Percentiles rank a stretch among this genome's conserved stretches.
Conservation (phyloP, 1,140 invertebrate genomes). For the Pantala flavescens region DNA sequence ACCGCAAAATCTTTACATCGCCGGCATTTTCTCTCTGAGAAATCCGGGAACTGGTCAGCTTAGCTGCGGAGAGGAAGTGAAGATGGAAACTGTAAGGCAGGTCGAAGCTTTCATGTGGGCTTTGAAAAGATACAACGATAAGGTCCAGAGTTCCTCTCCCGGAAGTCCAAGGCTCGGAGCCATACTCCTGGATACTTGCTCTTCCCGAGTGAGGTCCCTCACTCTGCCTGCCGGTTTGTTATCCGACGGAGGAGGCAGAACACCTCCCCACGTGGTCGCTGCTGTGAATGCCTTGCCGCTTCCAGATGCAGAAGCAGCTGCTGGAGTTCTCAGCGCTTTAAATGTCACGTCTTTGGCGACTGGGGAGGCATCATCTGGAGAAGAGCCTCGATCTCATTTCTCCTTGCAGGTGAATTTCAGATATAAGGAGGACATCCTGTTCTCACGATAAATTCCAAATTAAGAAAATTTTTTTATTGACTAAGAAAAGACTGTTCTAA, state of each 20-base stretch:
- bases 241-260: background rate
- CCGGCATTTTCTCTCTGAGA: slow-evolving; percentile 29
- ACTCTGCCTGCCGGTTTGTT: background rate
- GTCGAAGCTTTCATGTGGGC: slow-evolving; percentile 41
- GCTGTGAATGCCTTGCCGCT: slow-evolving; percentile 14
- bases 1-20: slow-evolving; percentile 26
- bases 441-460: no score
- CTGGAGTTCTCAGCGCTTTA: slow-evolving; percentile 23
- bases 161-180: slow-evolving; percentile 27
- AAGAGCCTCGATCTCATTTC: background rate
- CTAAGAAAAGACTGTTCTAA: no score
- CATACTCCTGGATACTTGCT: slow-evolving; percentile 30
- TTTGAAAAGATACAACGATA: slow-evolving; percentile 36
- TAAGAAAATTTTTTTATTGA: no score
- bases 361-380: slow-evolving; percentile 13
- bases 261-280: slow-evolving; percentile 13
- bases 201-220: slow-evolving; percentile 24
- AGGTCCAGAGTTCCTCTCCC: slow-evolving; percentile 25
- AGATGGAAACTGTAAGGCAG: slow-evolving; percentile 31
- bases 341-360: slow-evolving; percentile 26
- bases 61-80: slow-evolving; percentile 19
- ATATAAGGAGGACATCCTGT: no score
- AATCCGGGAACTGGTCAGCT: slow-evolving; percentile 25
- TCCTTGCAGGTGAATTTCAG: no score
- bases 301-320: slow-evolving; percentile 20